A percentile compares a stretch with the other conserved stretches of the same genome.
These are phyloP conservation scores for Lucilia cuprina DNA, from an alignment of 1,140 invertebrate genomes.

Conservation along the genomic window DNA sequence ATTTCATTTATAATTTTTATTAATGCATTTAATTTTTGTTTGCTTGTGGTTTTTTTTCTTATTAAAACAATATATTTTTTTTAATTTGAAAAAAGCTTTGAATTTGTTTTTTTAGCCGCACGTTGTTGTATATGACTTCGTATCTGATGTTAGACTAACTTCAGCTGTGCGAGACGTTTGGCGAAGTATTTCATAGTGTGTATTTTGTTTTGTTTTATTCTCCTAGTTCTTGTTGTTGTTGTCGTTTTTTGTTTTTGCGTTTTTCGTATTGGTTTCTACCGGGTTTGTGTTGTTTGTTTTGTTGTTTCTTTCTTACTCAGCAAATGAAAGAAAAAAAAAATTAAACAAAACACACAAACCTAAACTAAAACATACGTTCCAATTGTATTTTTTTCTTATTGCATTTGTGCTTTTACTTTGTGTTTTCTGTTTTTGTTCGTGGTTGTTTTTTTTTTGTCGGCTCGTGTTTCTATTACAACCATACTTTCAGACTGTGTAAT, in stretches of 20 bases:
- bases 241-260: not conserved
- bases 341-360: not conserved
- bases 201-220: not conserved
- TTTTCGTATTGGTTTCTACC: slow-evolving; percentile 13
- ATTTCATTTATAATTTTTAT: not conserved
- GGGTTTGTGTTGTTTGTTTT: not conserved
- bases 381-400: not conserved
- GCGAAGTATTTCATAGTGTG: not conserved
- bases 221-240: not conserved
- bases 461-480: not conserved
- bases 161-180: slow-evolving; percentile 3
- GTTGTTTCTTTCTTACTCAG: not conserved
- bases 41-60: not conserved
- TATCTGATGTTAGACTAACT: slow-evolving; percentile 14
- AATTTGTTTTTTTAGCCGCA: slow-evolving; percentile 8
- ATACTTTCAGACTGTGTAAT: not conserved
- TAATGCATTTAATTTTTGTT: not conserved
- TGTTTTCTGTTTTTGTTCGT: not conserved
- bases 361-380: not conserved
- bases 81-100: not conserved
- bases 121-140: slow-evolving; percentile 17
- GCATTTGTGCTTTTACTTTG: not conserved
- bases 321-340: not conserved
- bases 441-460: not conserved
- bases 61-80: not conserved